Conservation (phyloP, 2,888 invertebrate genomes). For the Rotaria magnacalcarata region DNA sequence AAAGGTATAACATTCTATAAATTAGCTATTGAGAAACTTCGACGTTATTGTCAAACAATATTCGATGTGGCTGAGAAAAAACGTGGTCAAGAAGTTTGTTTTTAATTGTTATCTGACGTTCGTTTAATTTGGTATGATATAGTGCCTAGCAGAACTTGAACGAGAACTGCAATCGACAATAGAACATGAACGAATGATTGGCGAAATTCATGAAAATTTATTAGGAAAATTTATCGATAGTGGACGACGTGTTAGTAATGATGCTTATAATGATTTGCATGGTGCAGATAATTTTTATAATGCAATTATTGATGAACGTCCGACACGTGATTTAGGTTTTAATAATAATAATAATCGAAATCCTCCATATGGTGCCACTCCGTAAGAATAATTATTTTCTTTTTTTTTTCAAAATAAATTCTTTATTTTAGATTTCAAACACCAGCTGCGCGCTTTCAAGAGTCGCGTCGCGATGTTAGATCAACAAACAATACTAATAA, state of each 20-base stretch:
- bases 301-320: not conserved
- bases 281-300: not conserved
- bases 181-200: not conserved
- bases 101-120: not conserved
- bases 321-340: not conserved
- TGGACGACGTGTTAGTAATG: not conserved
- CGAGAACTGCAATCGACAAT: not conserved
- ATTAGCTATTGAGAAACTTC: constrained; percentile 12
- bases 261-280: not conserved
- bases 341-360: constrained; percentile 12
- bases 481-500: not conserved
- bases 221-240: not conserved
- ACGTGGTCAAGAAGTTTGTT: not conserved
- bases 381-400: not conserved
- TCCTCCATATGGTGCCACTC: not conserved
- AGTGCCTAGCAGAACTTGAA: not conserved
- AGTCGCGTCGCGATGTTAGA: not conserved
- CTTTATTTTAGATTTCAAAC: not conserved
- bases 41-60: constrained; percentile 25
- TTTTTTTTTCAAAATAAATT: not conserved
- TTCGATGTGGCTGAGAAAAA: not conserved
- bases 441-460: not conserved
- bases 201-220: constrained; percentile 3
- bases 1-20: constrained; percentile 16
- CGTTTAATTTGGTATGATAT: not conserved